A percentile compares a stretch with the other conserved stretches of the same genome.
These are phyloP conservation scores for Leptinotarsa juncta DNA, from an alignment of 2,888 invertebrate species.

Conservation along the genomic window DNA sequence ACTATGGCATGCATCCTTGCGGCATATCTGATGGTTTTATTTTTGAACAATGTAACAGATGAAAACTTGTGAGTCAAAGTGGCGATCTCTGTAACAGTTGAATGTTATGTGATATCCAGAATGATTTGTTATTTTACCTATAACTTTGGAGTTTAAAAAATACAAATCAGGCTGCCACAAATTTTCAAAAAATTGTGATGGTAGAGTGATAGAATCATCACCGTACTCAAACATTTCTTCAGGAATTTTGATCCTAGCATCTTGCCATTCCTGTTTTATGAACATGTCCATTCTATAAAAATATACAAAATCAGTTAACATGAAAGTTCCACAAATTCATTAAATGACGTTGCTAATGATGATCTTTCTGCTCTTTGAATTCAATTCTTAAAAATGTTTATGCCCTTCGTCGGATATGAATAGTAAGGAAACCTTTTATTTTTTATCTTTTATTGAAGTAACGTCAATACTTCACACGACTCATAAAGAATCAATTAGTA, in stretches of 20 bases:
- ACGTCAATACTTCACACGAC: no score
- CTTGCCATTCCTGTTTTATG: slow-evolving; percentile 84
- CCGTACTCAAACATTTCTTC: slow-evolving; percentile 84
- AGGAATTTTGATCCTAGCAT: slow-evolving; percentile 80
- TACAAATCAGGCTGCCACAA: slow-evolving; percentile 92
- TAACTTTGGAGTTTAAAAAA: slow-evolving; percentile 86
- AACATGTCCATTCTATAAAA: slow-evolving; percentile 83
- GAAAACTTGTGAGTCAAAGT: slow-evolving; percentile 84
- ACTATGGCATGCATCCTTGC: slow-evolving; percentile 88
- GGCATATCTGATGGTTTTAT: slow-evolving; percentile 83
- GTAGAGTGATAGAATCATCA: slow-evolving; percentile 83
- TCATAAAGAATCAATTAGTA: no score
- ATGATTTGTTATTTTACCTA: slow-evolving; percentile 69
- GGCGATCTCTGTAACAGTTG: slow-evolving; percentile 75
- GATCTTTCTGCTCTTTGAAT: no score
- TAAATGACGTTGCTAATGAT: no score
- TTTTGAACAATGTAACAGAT: slow-evolving; percentile 82
- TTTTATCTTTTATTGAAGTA: no score
- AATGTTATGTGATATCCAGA: background rate
- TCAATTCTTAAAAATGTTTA: no score
- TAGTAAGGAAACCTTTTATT: no score
- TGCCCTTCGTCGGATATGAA: no score
- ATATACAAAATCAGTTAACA: background rate
- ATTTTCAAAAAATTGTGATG: slow-evolving; percentile 84
- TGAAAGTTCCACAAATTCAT: no score